Evolutionary conservation across 2,888 invertebrate species (phyloP).

Genomic region (Rhogogaster chlorosoma): DNA sequence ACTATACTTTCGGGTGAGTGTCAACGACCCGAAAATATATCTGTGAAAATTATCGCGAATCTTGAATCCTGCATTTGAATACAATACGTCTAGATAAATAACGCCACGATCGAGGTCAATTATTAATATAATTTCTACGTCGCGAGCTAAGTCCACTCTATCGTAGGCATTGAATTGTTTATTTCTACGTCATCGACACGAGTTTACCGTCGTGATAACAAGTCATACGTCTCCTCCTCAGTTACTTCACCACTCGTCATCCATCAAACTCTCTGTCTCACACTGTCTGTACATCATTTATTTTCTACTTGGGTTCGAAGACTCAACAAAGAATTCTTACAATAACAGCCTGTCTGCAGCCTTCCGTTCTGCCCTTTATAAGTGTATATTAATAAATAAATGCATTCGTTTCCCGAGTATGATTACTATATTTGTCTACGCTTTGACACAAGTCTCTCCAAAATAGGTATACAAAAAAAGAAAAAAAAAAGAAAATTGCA

Average conservation of each 20-base stretch:
- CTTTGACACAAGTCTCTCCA: not conserved
- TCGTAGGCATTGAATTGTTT: conserved; percentile 30
- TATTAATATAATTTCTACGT: conserved; percentile 47
- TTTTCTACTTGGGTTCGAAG: conserved; percentile 44
- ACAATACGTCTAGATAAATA: not conserved
- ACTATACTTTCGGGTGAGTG: not conserved
- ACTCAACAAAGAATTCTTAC: conserved; percentile 47
- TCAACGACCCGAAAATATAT: conserved; percentile 19
- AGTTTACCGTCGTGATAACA: conserved; percentile 43
- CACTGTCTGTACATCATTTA: conserved; percentile 2
- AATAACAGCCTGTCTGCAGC: conserved; percentile 7
- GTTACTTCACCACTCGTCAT: conserved; percentile 24
- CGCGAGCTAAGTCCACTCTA: conserved; percentile 44
- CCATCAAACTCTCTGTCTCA: not conserved
- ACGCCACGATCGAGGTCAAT: conserved; percentile 43
- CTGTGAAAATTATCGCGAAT: conserved; percentile 10
- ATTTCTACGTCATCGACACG: conserved; percentile 37
- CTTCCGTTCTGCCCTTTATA: not conserved
- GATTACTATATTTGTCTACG: not conserved
- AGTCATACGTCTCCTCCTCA: not conserved
- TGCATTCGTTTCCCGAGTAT: conserved; percentile 47
- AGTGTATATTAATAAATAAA: conserved; percentile 8
- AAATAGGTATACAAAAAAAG: not conserved
- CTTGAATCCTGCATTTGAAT: conserved; percentile 12
- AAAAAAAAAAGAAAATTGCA: not conserved